Evolutionary conservation across 2,888 invertebrate species (phyloP).

Genomic region (Temnothorax ravouxi): DNA sequence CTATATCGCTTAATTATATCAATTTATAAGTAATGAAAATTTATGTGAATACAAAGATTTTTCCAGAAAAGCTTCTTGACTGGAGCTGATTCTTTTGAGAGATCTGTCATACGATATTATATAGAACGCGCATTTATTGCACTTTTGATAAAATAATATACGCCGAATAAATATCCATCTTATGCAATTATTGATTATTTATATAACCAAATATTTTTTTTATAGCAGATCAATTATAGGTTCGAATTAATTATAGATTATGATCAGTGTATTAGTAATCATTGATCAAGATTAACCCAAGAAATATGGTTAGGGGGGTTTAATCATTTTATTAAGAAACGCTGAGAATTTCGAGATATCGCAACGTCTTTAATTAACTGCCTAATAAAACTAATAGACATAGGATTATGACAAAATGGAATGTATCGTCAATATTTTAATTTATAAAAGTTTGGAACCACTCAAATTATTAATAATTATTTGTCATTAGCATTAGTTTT

Average conservation of each 20-base stretch:
- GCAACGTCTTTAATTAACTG: neutral
- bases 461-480: neutral
- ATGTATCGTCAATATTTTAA: neutral
- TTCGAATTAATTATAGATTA: neutral
- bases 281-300: neutral
- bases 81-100: neutral
- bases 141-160: neutral
- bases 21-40: neutral
- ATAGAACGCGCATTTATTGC: neutral
- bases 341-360: neutral
- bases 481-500: neutral
- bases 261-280: neutral
- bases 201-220: neutral
- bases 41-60: neutral
- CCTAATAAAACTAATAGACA: neutral
- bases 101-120: neutral
- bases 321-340: neutral
- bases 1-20: neutral
- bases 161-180: neutral
- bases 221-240: neutral
- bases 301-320: neutral
- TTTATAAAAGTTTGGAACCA: neutral
- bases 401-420: neutral
- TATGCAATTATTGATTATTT: conserved; percentile 5
- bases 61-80: neutral